Evolutionary conservation across 2,113 vertebrate species (phyloP).

Genomic region (Halcyon senegalensis): DNA sequence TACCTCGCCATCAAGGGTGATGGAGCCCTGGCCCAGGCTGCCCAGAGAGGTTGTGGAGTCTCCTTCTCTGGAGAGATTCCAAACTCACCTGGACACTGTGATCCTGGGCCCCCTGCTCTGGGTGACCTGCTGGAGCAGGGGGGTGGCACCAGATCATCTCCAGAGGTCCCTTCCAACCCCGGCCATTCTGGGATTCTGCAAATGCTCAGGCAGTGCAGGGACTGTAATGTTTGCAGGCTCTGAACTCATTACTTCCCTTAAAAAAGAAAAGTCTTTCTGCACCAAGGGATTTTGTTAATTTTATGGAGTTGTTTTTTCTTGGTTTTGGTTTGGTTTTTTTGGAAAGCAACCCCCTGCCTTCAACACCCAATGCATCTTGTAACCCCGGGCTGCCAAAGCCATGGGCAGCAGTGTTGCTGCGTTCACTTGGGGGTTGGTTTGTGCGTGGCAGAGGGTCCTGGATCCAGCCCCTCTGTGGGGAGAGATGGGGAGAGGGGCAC

Average conservation of each 20-base stretch:
- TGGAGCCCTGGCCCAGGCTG: not conserved
- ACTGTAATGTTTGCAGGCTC: not conserved
- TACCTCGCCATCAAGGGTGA: not conserved
- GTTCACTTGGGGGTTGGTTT: not conserved
- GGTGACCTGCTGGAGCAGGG: not conserved
- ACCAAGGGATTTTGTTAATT: not conserved
- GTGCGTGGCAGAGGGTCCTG: not conserved
- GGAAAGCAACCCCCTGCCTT: not conserved
- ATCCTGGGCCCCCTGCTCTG: not conserved
- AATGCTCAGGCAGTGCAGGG: not conserved
- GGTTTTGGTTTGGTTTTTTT: not conserved
- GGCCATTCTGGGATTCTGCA: not conserved
- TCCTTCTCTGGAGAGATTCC: not conserved
- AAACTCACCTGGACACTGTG: not conserved
- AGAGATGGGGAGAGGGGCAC: not conserved
- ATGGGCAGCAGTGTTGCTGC: not conserved
- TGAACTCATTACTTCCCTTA: not conserved
- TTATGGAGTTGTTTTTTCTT: not conserved
- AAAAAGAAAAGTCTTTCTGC: not conserved
- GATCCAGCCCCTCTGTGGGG: fast-evolving
- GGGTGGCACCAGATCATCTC: not conserved
- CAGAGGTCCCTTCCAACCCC: not conserved
- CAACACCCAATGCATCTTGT: fast-evolving
- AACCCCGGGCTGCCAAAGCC: not conserved
- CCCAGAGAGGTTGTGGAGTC: not conserved